These are phyloP conservation scores for Apogon hyalosoma DNA, from an alignment of 2,797 vertebrate genomes.

Conservation along the genomic window DNA sequence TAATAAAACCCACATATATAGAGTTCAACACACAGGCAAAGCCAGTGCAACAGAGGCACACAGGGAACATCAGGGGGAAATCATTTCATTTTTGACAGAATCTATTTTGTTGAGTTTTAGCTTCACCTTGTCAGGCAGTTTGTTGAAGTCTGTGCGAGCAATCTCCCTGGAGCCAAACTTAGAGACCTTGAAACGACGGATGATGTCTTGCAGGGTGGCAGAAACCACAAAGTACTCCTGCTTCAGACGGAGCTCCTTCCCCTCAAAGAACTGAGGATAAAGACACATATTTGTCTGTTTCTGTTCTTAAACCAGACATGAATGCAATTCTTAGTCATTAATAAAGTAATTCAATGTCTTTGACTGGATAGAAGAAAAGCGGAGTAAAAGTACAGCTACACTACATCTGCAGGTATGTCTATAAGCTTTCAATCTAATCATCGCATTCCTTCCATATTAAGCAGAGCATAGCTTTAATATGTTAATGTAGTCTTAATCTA, in stretches of 20 bases:
- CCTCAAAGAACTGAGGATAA: conserved; percentile 93
- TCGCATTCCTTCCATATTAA: conserved; percentile 9
- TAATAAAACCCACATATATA: conserved; percentile 34
- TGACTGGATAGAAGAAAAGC: conserved; percentile 5
- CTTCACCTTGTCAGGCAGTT: conserved; percentile 93
- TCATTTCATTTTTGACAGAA: conserved; percentile 65
- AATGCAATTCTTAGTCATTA: conserved; percentile 32
- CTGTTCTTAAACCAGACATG: conserved; percentile 48
- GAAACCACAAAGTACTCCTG: conserved; percentile 99
- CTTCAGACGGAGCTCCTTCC: conserved; percentile 96
- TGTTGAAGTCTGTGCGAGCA: conserved; percentile 91
- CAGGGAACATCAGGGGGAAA: conserved; percentile 44
- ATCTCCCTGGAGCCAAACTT: conserved; percentile 96
- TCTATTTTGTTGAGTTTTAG: conserved; percentile 56
- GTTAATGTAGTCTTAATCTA: neutral
- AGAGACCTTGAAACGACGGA: conserved; percentile 96
- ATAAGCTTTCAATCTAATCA: neutral
- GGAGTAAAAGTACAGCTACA: conserved; percentile 5
- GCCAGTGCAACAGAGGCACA: conserved; percentile 49
- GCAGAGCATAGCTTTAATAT: neutral
- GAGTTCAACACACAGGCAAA: conserved; percentile 49
- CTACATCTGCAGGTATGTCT: conserved; percentile 3
- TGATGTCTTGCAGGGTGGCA: conserved; percentile 96
- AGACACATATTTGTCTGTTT: conserved; percentile 61
- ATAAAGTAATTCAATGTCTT: conserved; percentile 24